Percentiles rank a stretch among this genome's conserved stretches.
Conservation (phyloP, 2,888 invertebrate species). For the Troides oblongomaculatus region DNA sequence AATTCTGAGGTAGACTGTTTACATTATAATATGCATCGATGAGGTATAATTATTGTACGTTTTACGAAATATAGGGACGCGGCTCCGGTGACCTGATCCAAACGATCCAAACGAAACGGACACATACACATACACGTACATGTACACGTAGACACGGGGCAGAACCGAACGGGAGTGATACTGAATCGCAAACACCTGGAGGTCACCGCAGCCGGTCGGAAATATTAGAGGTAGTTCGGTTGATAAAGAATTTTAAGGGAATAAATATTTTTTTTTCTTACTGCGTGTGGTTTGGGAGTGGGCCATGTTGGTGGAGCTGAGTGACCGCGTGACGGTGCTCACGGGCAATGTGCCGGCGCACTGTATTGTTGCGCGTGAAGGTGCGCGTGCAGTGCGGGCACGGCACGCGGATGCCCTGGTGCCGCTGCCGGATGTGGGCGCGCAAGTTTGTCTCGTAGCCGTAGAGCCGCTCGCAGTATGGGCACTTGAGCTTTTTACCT, state of each 20-base stretch:
- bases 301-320: constrained; percentile 81
- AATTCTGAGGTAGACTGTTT: constrained; percentile 76
- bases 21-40: constrained; percentile 70
- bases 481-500: constrained; percentile 95
- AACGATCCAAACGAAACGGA: neutral
- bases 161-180: constrained; percentile 36
- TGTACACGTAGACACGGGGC: constrained; percentile 19
- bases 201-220: constrained; percentile 49
- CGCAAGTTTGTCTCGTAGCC: constrained; percentile 95
- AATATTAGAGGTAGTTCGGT: constrained; percentile 71
- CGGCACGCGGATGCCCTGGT: constrained; percentile 94
- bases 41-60: constrained; percentile 73
- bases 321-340: constrained; percentile 91
- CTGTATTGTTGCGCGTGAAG: constrained; percentile 95
- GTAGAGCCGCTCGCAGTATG: constrained; percentile 94
- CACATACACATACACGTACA: neutral
- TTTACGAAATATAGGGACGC: constrained; percentile 50
- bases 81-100: constrained; percentile 41
- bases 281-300: constrained; percentile 78
- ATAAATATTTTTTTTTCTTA: constrained; percentile 52
- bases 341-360: constrained; percentile 93
- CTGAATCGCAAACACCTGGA: constrained; percentile 28
- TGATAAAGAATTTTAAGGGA: constrained; percentile 46
- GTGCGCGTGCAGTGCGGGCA: constrained; percentile 95
- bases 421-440: constrained; percentile 94